Conservation (phyloP, 2,888 invertebrate species). For the Ametastegia equiseti region DNA sequence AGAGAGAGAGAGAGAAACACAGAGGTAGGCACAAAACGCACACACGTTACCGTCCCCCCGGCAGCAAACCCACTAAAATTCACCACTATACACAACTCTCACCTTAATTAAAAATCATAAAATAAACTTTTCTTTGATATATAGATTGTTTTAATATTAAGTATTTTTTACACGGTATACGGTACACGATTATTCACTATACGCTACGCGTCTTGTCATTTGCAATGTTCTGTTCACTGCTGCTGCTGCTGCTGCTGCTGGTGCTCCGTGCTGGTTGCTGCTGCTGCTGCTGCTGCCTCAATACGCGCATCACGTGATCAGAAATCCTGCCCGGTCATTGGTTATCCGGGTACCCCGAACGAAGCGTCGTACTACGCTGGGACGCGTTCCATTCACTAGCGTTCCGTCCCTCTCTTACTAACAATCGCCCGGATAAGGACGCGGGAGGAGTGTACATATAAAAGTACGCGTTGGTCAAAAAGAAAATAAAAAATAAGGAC, state of each 20-base stretch:
- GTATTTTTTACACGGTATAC: conserved; percentile 47
- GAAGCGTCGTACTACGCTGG: conserved; percentile 66
- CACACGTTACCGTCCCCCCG: too few species aligned
- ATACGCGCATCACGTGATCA: conserved; percentile 70
- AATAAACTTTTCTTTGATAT: neutral
- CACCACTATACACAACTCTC: neutral
- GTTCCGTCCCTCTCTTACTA: conserved; percentile 35
- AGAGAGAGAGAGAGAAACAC: too few species aligned
- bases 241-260: too few species aligned
- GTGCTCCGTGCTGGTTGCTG: too few species aligned
- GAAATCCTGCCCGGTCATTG: conserved; percentile 62
- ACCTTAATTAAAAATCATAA: neutral
- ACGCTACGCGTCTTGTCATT: conserved; percentile 73
- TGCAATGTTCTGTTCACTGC: conserved; percentile 72
- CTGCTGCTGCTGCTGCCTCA: conserved; percentile 62
- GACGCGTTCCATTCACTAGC: conserved; percentile 72
- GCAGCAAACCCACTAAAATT: neutral
- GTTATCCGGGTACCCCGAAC: conserved; percentile 59
- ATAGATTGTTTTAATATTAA: conserved; percentile 29
- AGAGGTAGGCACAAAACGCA: too few species aligned
- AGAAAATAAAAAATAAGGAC: conserved; percentile 39
- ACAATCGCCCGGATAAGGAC: conserved; percentile 29
- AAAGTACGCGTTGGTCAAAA: too few species aligned
- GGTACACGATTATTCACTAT: conserved; percentile 57
- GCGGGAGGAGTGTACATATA: neutral